phyloP scores from a whole-genome alignment of 2,113 vertebrate genomes.

The Seriola dumerili region DNA sequence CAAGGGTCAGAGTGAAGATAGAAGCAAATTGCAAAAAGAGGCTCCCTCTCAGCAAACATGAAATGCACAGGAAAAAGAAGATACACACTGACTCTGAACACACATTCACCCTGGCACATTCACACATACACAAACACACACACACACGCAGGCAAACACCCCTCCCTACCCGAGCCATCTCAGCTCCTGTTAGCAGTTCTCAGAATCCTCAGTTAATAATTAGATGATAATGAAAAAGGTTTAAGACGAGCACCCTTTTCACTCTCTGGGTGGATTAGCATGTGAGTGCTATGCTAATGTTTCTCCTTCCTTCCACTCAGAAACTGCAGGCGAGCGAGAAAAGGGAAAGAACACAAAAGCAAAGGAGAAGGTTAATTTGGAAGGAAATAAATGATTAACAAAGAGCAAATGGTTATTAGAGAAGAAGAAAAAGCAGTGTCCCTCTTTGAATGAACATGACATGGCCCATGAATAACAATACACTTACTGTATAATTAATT shows the following conservation, averaged over 20 bases:
- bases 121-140: not conserved
- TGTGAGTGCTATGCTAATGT: constrained; percentile 80
- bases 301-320: constrained; percentile 52
- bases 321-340: constrained; percentile 51
- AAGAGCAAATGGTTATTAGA: constrained; percentile 40
- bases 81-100: not conserved
- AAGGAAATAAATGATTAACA: constrained; percentile 71
- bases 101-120: not conserved
- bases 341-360: constrained; percentile 33
- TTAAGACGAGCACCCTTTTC: constrained; percentile 75
- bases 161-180: constrained; percentile 40
- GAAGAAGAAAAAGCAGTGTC: constrained; percentile 15
- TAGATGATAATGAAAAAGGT: constrained; percentile 83
- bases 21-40: constrained; percentile 69
- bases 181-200: constrained; percentile 66
- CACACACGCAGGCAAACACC: constrained; percentile 7
- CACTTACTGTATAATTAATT: constrained; percentile 66
- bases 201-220: constrained; percentile 82
- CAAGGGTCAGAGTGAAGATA: constrained; percentile 60
- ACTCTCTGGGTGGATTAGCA: constrained; percentile 80
- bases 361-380: constrained; percentile 49
- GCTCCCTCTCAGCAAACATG: constrained; percentile 67
- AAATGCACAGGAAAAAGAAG: constrained; percentile 51
- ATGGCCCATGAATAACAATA: constrained; percentile 60
- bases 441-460: constrained; percentile 49